Percentiles rank a stretch among this genome's conserved stretches.
Evolutionary conservation across 1,140 invertebrate genomes (phyloP).

Genomic region (Chrysopa pallens): DNA sequence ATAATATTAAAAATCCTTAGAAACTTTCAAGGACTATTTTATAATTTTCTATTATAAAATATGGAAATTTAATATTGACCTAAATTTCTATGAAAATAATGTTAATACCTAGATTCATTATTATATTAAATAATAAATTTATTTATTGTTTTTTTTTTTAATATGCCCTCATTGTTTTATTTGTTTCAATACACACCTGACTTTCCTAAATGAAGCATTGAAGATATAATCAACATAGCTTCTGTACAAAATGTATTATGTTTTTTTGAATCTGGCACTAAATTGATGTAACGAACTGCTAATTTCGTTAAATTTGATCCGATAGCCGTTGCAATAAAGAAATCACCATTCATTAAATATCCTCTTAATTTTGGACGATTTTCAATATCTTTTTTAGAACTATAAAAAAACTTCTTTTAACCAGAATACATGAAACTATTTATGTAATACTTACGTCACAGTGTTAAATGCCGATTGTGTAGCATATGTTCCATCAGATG

Average conservation of each 20-base stretch:
- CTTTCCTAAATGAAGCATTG: constrained; percentile 70
- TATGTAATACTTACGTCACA: constrained; percentile 31
- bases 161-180: too few species aligned
- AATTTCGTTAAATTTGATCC: constrained; percentile 85
- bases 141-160: too few species aligned
- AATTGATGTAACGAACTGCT: constrained; percentile 49
- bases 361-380: constrained; percentile 64
- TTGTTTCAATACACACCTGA: constrained; percentile 26
- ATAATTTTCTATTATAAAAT: too few species aligned
- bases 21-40: too few species aligned
- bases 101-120: too few species aligned
- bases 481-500: constrained; percentile 96
- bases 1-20: too few species aligned
- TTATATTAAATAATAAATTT: too few species aligned
- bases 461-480: constrained; percentile 92
- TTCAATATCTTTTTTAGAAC: constrained; percentile 39
- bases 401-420: constrained; percentile 10
- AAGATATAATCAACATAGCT: constrained; percentile 75
- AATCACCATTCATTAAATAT: constrained; percentile 87
- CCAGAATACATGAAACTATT: background rate
- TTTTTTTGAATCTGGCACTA: constrained; percentile 36
- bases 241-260: constrained; percentile 59
- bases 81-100: too few species aligned
- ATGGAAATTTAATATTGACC: too few species aligned
- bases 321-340: constrained; percentile 86